Evolutionary conservation across 1,140 invertebrate species (phyloP), one percentile per base, ranked within the genome.

Genomic region (Ditylenchus dipsaci): DNA sequence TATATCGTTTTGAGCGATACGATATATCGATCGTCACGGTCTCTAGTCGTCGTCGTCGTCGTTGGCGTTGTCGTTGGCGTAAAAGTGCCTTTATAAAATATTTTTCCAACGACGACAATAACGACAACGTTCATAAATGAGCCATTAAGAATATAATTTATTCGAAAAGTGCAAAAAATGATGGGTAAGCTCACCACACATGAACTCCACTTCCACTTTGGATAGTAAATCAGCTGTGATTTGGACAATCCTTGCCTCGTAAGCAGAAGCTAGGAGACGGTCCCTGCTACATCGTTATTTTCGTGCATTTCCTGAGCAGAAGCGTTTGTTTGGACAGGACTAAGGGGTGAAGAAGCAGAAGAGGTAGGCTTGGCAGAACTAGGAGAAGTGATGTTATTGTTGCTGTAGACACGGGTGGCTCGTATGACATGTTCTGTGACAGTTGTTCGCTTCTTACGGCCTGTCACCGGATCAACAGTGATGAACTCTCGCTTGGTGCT

Each of bases 381-480:
- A 17, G 38, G 19, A 66, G 30, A 21, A n/a, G 38, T 19, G 21
- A 67, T n/a, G 27, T 67, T 30, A 19, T 49, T 63, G 15, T 63
- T 61, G n/a, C 5, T 21, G 23, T 61, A 62, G 38, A 61, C 26
- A 59, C 63, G 64, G 75, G 73, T 47, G 67, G 72, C 17, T 69
- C 49, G 71, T 1, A 82, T 26, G 7, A 78, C 57, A 30, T 75
- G 53, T 53, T 80, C 78, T 9, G 76, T 78, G 3, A 80, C 71
- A 21, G 76, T 76, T 5, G 69, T 81, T 43, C 72, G 60, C 61
- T 82, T 82, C 47, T 70, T 78, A 15, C 74, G 30, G 5, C 80
- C 80, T 26, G 70, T 77, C 17, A 69, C 49, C 0, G 79, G 74
- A 68, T 80, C 78, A 13, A 73, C 53, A 45, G 64, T 68, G 19